Evolutionary conservation across 35 echinoderm and acorn worm genomes (phyloP).

Genomic region (Holothuria glaberrima): DNA sequence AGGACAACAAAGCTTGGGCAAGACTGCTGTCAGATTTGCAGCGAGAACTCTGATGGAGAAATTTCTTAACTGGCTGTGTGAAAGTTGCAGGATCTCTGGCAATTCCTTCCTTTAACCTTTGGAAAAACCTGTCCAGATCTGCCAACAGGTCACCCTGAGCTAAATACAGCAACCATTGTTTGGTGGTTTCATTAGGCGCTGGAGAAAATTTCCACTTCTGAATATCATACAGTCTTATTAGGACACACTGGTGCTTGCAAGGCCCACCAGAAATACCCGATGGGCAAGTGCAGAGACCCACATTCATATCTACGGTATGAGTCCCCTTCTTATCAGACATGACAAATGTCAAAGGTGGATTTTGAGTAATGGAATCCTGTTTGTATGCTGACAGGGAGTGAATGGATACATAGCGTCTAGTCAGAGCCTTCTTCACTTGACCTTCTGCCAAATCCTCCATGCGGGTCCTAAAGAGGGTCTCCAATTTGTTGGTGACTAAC

Average conservation of each 20-base stretch:
- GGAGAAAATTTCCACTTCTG: conserved; percentile 20
- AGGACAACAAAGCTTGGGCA: not conserved
- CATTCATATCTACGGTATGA: conserved; percentile 30
- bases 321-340: not conserved
- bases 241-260: conserved; percentile 53
- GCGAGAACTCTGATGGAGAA: not conserved
- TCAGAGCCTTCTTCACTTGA: not conserved
- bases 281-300: conserved; percentile 45
- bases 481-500: conserved; percentile 24
- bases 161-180: not conserved
- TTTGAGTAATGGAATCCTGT: conserved; percentile 18
- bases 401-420: conserved; percentile 1
- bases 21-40: conserved; percentile 7
- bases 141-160: conserved; percentile 4
- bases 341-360: not conserved
- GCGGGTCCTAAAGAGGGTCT: not conserved
- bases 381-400: conserved; percentile 4
- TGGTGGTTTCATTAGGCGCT: not conserved
- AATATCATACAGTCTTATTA: conserved; percentile 45
- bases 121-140: conserved; percentile 13
- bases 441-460: conserved; percentile 30
- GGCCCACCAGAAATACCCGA: conserved; percentile 26
- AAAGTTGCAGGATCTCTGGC: conserved; percentile 3
- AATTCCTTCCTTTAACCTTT: not conserved
- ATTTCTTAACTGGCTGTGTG: not conserved